Conservation (phyloP, 2,113 vertebrate species). For the Paracanthobrama guichenoti region DNA sequence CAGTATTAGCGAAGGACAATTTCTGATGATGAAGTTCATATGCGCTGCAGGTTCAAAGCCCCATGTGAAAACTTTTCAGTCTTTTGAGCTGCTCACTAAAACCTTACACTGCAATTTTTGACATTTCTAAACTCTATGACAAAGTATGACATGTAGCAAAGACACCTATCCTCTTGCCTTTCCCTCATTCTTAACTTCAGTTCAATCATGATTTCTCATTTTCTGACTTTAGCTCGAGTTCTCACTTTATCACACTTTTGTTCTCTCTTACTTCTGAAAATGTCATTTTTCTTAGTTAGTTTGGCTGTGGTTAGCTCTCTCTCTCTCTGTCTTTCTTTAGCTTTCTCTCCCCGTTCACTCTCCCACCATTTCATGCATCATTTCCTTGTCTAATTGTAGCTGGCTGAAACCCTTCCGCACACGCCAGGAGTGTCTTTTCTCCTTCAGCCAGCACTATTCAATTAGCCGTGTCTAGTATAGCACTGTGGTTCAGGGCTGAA, state of each 20-base stretch:
- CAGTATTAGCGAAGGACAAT: constrained; percentile 48
- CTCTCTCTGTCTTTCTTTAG: constrained; percentile 14
- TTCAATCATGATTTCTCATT: constrained; percentile 1
- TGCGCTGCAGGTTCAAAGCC: constrained; percentile 54
- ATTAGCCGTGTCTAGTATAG: constrained; percentile 68
- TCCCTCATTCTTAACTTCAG: constrained; percentile 20
- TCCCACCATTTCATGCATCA: constrained; percentile 74
- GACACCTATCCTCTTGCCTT: constrained; percentile 29
- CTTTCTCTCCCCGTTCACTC: constrained; percentile 20
- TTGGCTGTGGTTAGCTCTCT: constrained; percentile 25
- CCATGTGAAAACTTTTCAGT: constrained; percentile 42
- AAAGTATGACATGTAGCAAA: constrained; percentile 41
- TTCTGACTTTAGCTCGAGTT: neutral
- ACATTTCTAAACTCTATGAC: constrained; percentile 34
- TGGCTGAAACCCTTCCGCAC: constrained; percentile 68
- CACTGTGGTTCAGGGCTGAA: constrained; percentile 50
- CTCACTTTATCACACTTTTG: constrained; percentile 27
- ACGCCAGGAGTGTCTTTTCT: constrained; percentile 67
- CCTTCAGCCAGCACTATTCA: constrained; percentile 69
- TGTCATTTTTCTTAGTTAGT: constrained; percentile 35
- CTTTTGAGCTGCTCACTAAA: constrained; percentile 54
- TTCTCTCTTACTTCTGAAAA: constrained; percentile 28
- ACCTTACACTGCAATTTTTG: constrained; percentile 46
- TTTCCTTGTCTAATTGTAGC: constrained; percentile 79
- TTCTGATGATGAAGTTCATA: constrained; percentile 53